These are phyloP conservation scores for Polyodon spathula DNA, from an alignment of 2,113 vertebrate species.

Conservation along the genomic window DNA sequence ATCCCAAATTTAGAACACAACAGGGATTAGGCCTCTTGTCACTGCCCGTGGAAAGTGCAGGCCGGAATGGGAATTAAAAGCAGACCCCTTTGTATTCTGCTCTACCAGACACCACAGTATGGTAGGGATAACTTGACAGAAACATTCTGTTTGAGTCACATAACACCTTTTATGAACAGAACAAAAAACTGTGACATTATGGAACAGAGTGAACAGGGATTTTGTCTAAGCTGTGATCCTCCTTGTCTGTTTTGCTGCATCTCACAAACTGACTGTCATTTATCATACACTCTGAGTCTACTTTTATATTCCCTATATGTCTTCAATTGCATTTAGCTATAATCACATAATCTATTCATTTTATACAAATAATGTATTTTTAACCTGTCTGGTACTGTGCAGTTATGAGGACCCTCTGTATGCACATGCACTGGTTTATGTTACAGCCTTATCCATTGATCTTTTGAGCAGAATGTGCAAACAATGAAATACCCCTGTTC, in stretches of 20 bases:
- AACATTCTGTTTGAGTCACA: neutral
- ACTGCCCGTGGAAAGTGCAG: neutral
- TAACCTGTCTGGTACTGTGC: no score
- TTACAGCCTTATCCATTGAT: no score
- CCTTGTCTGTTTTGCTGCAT: neutral
- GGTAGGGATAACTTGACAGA: neutral
- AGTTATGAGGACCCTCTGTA: no score
- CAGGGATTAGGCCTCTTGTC: neutral
- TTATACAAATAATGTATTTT: no score
- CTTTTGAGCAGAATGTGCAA: no score
- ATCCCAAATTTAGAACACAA: neutral
- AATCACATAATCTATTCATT: no score
- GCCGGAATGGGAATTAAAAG: neutral
- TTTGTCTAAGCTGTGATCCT: neutral
- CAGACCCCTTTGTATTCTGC: neutral
- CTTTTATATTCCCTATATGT: no score
- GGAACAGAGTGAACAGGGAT: neutral
- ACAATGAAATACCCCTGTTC: no score
- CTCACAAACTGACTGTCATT: no score
- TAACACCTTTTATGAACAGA: slow-evolving; percentile 1
- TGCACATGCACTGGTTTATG: no score
- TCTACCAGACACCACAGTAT: neutral
- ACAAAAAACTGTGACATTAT: neutral
- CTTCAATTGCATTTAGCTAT: no score
- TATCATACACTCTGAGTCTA: neutral